Evolutionary conservation across 2,797 vertebrate species (phyloP).

Genomic region (Scolopax rusticola): DNA sequence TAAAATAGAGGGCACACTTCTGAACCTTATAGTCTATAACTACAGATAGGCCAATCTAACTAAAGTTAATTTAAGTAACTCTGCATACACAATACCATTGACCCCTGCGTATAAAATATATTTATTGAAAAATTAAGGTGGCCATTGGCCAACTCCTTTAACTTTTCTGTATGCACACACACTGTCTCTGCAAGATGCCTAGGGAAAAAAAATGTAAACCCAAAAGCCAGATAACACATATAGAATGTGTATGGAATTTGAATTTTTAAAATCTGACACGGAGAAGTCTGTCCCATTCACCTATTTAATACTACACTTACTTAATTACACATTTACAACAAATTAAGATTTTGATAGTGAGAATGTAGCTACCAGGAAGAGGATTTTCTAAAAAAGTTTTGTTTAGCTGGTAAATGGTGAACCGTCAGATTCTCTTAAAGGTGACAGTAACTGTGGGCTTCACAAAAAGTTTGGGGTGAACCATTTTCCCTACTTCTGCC

Average conservation of each 20-base stretch:
- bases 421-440: background rate
- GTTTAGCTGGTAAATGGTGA: background rate
- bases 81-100: constrained; percentile 3
- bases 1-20: constrained; percentile 75
- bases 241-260: background rate
- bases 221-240: background rate
- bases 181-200: background rate
- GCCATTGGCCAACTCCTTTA: background rate
- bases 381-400: background rate
- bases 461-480: background rate
- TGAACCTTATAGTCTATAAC: constrained; percentile 67
- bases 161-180: background rate
- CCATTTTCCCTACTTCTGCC: background rate
- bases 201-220: background rate
- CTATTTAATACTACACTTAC: background rate
- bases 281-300: background rate
- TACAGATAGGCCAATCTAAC: constrained; percentile 61
- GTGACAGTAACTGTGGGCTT: background rate
- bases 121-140: background rate
- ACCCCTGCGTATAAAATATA: constrained; percentile 1
- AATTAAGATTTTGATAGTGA: background rate
- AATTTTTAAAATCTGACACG: background rate
- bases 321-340: background rate
- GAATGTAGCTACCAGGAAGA: background rate
- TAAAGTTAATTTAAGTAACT: constrained; percentile 70